Conservation (phyloP, 2,113 vertebrate genomes). For the Sinocyclocheilus anshuiensis region DNA sequence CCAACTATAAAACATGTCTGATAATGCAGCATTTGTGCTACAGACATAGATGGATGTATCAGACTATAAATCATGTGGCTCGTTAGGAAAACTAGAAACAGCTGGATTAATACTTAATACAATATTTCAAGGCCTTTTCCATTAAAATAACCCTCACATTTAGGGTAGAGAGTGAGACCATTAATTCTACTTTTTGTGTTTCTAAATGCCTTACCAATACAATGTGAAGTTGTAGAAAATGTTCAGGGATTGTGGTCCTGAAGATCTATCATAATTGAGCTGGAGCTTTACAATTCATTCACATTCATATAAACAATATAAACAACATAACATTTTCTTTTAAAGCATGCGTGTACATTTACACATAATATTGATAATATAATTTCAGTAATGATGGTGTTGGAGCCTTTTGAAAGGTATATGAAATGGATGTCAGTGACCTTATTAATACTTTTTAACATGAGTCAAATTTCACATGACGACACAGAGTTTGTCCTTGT, state of each 20-base stretch:
- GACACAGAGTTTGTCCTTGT: background rate
- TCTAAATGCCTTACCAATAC: background rate
- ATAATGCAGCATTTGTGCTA: background rate
- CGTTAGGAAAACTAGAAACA: background rate
- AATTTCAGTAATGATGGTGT: background rate
- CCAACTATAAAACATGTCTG: background rate
- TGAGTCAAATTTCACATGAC: background rate
- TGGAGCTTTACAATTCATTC: background rate
- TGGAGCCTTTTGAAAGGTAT: background rate
- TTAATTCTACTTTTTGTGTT: background rate
- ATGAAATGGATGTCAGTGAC: background rate
- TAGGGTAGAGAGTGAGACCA: background rate
- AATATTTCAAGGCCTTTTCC: background rate
- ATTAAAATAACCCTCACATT: background rate
- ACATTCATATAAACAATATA: background rate
- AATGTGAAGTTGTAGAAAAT: background rate
- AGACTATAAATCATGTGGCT: background rate
- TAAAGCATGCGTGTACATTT: background rate
- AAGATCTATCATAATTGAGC: no score
- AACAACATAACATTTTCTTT: background rate
- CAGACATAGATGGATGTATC: background rate
- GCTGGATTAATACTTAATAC: background rate
- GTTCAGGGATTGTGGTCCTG: no score
- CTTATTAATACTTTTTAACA: no score
- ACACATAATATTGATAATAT: background rate